These are phyloP conservation scores for Latrodectus geometricus DNA, from an alignment of 1,140 invertebrate species.

Conservation along the genomic window DNA sequence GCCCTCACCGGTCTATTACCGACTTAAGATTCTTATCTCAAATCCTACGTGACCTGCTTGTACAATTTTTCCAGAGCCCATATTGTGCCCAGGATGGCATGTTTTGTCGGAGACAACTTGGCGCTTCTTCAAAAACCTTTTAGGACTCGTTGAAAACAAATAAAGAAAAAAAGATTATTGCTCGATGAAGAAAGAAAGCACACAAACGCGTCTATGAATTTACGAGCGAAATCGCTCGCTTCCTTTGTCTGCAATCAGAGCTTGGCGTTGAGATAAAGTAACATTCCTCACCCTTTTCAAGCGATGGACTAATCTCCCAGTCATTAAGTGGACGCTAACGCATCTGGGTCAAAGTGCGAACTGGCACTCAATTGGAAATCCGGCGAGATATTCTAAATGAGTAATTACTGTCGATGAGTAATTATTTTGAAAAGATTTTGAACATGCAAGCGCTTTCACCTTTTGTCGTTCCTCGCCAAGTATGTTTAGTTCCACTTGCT, in stretches of 20 bases:
- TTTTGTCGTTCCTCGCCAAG: background rate
- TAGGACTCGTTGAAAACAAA: background rate
- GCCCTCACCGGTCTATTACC: background rate
- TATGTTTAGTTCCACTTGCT: constrained; percentile 52
- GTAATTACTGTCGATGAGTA: constrained; percentile 33
- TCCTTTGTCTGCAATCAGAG: constrained; percentile 44
- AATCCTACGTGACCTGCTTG: background rate
- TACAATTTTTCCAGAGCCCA: background rate
- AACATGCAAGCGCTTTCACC: constrained; percentile 3
- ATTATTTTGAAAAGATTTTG: constrained; percentile 30
- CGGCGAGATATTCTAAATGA: constrained; percentile 1
- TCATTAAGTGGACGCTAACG: background rate
- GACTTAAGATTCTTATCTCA: background rate
- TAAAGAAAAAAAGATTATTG: background rate
- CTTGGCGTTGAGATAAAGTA: constrained; percentile 19
- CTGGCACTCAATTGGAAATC: constrained; percentile 38
- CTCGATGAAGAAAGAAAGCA: background rate
- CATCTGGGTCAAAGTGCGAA: constrained; percentile 32
- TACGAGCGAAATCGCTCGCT: constrained; percentile 9
- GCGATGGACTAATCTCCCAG: background rate
- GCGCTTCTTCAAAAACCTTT: background rate
- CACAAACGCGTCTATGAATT: constrained; percentile 9
- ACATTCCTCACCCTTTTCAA: background rate
- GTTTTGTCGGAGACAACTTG: background rate
- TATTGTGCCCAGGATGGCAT: background rate